Percentiles rank a stretch among this genome's conserved stretches.
These are phyloP conservation scores for Drosophila siamana DNA, from an alignment of 2,888 invertebrate species.

Conservation along the genomic window DNA sequence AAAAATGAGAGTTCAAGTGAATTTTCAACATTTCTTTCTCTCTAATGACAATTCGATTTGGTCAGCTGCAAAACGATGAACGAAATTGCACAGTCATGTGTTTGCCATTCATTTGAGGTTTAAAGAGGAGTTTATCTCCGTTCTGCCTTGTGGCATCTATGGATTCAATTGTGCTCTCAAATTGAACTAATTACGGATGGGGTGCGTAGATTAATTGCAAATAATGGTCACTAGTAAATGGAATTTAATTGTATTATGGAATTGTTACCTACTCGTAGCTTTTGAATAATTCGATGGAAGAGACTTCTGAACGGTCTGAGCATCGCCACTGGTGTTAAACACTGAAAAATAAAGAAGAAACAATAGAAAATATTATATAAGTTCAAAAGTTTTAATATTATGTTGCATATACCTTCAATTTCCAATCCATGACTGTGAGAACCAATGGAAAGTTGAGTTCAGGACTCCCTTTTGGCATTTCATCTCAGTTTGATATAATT, in stretches of 20 bases:
- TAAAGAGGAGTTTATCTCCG: background rate
- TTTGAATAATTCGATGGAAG: no score
- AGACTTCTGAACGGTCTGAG: no score
- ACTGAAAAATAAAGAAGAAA: no score
- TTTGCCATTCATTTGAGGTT: slow-evolving; percentile 29
- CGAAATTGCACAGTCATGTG: slow-evolving; percentile 33
- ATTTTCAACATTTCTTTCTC: slow-evolving; percentile 21
- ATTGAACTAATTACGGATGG: background rate
- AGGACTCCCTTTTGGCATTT: background rate
- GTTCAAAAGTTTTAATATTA: no score
- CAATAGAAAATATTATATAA: no score
- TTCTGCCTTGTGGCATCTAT: background rate
- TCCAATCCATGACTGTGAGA: no score
- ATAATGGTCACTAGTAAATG: no score
- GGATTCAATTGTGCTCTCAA: background rate
- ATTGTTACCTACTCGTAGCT: no score
- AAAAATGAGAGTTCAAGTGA: slow-evolving; percentile 9
- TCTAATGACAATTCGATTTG: slow-evolving; percentile 39
- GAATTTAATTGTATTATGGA: no score
- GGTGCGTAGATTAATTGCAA: background rate
- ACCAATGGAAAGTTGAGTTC: no score
- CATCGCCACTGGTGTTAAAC: no score
- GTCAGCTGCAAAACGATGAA: slow-evolving; percentile 23
- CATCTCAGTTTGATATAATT: background rate
- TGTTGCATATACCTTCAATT: no score